A percentile compares a stretch with the other conserved stretches of the same genome.
phyloP scores from a whole-genome alignment of 2,113 vertebrate genomes.

The Apaloderma vittatum region DNA sequence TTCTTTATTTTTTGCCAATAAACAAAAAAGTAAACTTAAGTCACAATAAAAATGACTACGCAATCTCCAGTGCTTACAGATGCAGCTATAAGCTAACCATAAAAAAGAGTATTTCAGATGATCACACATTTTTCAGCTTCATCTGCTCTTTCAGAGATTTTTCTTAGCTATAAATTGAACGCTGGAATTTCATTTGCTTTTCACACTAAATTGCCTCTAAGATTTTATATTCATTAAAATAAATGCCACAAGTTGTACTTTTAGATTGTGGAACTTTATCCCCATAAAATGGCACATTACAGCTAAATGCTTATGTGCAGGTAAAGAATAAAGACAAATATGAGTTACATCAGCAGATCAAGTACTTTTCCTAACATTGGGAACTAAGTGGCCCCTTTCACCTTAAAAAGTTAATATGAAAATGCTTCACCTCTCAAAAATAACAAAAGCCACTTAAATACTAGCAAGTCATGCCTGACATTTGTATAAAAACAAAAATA shows the following conservation, averaged over 20 bases:
- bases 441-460: constrained; percentile 80
- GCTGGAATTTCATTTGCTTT: constrained; percentile 57
- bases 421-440: constrained; percentile 53
- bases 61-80: background rate
- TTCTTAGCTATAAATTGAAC: constrained; percentile 59
- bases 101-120: constrained; percentile 46
- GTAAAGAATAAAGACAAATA: constrained; percentile 55
- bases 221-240: constrained; percentile 57
- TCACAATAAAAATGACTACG: background rate
- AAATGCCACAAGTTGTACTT: constrained; percentile 16
- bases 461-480: constrained; percentile 84
- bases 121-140: constrained; percentile 55
- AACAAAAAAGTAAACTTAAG: background rate
- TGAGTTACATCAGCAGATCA: background rate
- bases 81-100: background rate
- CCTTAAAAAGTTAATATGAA: constrained; percentile 23
- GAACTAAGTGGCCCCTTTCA: constrained; percentile 16
- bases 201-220: constrained; percentile 56
- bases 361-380: constrained; percentile 21
- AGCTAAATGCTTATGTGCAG: background rate
- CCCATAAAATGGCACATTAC: constrained; percentile 1
- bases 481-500: constrained; percentile 91
- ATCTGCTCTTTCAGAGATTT: constrained; percentile 53
- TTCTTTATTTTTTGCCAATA: background rate
- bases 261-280: constrained; percentile 30